phyloP scores from a whole-genome alignment of 2,888 invertebrate species.

The Heliconius sara region DNA sequence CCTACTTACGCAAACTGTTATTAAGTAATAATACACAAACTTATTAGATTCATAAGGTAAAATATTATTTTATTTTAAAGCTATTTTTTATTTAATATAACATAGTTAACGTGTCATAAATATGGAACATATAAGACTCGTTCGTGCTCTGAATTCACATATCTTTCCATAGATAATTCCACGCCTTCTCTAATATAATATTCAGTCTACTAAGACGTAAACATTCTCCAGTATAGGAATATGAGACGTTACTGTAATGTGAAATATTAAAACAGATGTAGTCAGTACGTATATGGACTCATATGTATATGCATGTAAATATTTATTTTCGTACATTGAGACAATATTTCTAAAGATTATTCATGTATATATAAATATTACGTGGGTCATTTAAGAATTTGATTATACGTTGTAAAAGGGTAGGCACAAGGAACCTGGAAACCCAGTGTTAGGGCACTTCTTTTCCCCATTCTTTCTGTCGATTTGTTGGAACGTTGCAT shows the following conservation, averaged over 20 bases:
- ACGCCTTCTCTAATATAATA: conserved; percentile 41
- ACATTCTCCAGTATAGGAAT: conserved; percentile 37
- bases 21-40: background rate
- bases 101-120: background rate
- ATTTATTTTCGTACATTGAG: background rate
- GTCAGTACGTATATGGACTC: background rate
- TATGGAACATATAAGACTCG: conserved; percentile 22
- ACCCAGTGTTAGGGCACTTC: too few relatives aligned
- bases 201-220: conserved; percentile 42
- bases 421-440: too few relatives aligned
- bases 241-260: conserved; percentile 47
- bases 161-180: conserved; percentile 44
- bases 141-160: conserved; percentile 41
- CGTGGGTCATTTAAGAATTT: too few relatives aligned
- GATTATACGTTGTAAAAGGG: too few relatives aligned
- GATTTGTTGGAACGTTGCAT: too few relatives aligned
- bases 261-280: conserved; percentile 46
- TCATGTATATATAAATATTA: background rate
- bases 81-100: background rate
- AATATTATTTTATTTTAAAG: background rate
- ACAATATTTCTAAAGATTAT: background rate
- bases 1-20: too few relatives aligned
- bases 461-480: too few relatives aligned
- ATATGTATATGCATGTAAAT: conserved; percentile 40
- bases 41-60: background rate